Percentiles rank a stretch among this genome's conserved stretches.
Conservation (phyloP, 1,140 invertebrate genomes). For the Solenopsis fugax region DNA sequence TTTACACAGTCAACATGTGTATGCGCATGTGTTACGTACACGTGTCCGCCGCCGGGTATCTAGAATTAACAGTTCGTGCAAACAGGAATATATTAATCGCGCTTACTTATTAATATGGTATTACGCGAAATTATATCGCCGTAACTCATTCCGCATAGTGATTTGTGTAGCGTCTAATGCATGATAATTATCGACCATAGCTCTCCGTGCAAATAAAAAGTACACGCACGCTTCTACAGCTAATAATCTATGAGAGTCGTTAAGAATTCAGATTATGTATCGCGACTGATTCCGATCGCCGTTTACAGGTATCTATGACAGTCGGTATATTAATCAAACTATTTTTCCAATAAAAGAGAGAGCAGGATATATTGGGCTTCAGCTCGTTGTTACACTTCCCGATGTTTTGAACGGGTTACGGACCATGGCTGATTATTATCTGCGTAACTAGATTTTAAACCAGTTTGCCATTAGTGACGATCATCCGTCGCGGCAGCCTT, state of each 20-base stretch:
- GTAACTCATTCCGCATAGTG: slow-evolving; percentile 34
- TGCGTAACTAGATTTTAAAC: slow-evolving; percentile 57
- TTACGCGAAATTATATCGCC: slow-evolving; percentile 48
- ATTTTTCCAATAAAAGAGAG: slow-evolving; percentile 64
- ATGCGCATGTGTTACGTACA: not conserved
- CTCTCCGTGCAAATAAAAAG: slow-evolving; percentile 32
- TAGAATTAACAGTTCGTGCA: slow-evolving; percentile 45
- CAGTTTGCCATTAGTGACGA: slow-evolving; percentile 54
- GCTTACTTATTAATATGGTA: slow-evolving; percentile 44
- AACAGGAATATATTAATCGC: slow-evolving; percentile 50
- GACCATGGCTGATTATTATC: slow-evolving; percentile 18
- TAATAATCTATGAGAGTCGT: slow-evolving; percentile 62
- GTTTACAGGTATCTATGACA: slow-evolving; percentile 70
- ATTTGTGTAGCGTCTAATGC: slow-evolving; percentile 42
- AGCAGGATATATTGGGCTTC: slow-evolving; percentile 8
- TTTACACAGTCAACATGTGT: slow-evolving; percentile 19
- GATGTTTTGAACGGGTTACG: slow-evolving; percentile 39
- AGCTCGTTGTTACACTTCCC: slow-evolving; percentile 35
- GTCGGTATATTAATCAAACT: slow-evolving; percentile 70
- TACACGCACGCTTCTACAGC: slow-evolving; percentile 6
- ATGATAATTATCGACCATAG: slow-evolving; percentile 42
- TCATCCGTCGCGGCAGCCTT: slow-evolving; percentile 40
- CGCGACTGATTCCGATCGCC: slow-evolving; percentile 18
- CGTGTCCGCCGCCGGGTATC: not conserved
- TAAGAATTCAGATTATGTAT: slow-evolving; percentile 70